phyloP scores from a whole-genome alignment of 2,888 invertebrate species.

The Mythimna ferrago region DNA sequence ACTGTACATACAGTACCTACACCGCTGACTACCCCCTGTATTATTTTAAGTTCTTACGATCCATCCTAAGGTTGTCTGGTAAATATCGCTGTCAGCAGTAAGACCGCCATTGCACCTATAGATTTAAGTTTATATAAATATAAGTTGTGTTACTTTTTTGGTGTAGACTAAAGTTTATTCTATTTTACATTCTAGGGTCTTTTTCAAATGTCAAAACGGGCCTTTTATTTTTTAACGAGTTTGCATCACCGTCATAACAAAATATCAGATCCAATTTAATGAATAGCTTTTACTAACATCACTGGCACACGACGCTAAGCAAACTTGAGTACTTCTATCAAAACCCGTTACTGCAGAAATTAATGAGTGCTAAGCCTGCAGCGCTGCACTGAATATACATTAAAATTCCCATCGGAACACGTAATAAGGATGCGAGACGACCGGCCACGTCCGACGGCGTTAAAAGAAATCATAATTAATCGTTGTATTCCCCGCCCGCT shows the following conservation, averaged over 20 bases:
- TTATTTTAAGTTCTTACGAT: too few relatives aligned
- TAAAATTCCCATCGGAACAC: conserved; percentile 69
- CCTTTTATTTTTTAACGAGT: too few relatives aligned
- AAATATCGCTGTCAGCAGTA: too few relatives aligned
- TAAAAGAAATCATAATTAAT: conserved; percentile 90
- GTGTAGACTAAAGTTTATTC: too few relatives aligned
- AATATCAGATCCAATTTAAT: conserved; percentile 13
- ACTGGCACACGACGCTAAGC: conserved; percentile 15
- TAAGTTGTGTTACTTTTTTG: too few relatives aligned
- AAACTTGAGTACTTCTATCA: conserved; percentile 34
- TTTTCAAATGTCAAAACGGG: too few relatives aligned
- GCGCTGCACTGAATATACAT: conserved; percentile 50
- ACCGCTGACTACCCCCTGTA: too few relatives aligned
- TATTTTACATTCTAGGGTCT: too few relatives aligned
- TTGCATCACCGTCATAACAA: conserved; percentile 4
- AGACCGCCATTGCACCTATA: too few relatives aligned
- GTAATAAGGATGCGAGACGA: conserved; percentile 72
- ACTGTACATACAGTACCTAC: too few relatives aligned
- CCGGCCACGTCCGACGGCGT: conserved; percentile 77
- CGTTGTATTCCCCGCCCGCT: conserved; percentile 82
- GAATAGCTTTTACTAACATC: conserved; percentile 12
- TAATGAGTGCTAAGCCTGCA: conserved; percentile 44
- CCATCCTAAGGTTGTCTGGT: too few relatives aligned
- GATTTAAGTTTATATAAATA: too few relatives aligned
- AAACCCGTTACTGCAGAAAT: conserved; percentile 43